These are phyloP conservation scores for Pelusios castaneus DNA, from an alignment of 2,113 vertebrate species.

Conservation along the genomic window DNA sequence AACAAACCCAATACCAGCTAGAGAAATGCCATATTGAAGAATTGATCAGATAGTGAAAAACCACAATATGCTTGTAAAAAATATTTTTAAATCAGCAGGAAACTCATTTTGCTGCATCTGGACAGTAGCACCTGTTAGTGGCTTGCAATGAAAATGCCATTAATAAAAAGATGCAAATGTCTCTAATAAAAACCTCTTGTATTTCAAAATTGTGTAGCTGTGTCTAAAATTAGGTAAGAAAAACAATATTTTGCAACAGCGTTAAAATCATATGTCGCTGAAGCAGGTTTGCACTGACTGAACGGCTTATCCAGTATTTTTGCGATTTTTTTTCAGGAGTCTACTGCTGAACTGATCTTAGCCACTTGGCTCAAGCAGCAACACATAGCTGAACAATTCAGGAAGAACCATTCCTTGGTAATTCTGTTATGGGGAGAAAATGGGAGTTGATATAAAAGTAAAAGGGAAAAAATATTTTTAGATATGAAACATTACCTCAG, in stretches of 20 bases:
- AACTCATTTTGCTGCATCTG: constrained; percentile 3
- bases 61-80: neutral
- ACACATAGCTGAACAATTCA: neutral
- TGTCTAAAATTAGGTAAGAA: constrained; percentile 38
- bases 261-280: neutral
- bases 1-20: constrained; percentile 7
- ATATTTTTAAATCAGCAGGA: neutral
- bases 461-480: neutral
- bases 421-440: neutral
- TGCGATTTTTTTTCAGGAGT: neutral
- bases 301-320: neutral
- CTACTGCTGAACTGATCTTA: neutral
- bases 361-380: neutral
- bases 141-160: neutral
- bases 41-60: neutral
- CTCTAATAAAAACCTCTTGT: neutral
- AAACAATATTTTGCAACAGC: neutral
- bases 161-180: fast-evolving
- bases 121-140: neutral
- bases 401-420: neutral
- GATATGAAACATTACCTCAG: neutral
- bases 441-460: neutral
- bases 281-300: neutral
- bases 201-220: constrained; percentile 17
- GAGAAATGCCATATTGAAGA: constrained; percentile 3